A percentile compares a stretch with the other conserved stretches of the same genome.
These are phyloP conservation scores for Andinoacara biseriatus DNA, from an alignment of 2,113 vertebrate species.

Conservation along the genomic window DNA sequence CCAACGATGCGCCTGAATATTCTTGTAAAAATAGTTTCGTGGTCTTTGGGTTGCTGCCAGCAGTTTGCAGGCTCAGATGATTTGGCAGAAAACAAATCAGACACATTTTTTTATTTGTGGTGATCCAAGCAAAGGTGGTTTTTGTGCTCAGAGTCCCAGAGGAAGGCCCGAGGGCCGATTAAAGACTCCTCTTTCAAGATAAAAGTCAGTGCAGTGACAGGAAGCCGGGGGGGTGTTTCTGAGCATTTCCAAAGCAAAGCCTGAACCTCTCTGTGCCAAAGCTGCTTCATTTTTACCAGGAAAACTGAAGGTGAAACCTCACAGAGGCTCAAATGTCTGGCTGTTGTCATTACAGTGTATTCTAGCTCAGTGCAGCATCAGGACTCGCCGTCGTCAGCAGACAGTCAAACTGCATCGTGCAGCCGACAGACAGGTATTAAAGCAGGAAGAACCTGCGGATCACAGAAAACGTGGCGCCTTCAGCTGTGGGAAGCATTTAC, in stretches of 20 bases:
- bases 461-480: too few relatives aligned
- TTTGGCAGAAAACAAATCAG: neutral
- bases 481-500: neutral
- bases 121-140: too few relatives aligned
- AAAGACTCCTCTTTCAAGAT: neutral
- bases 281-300: neutral
- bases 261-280: neutral
- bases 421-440: neutral
- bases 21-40: too few relatives aligned
- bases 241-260: neutral
- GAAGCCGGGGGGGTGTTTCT: neutral
- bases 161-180: neutral
- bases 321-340: neutral
- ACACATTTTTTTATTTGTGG: too few relatives aligned
- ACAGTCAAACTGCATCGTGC: too few relatives aligned
- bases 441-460: neutral
- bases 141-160: neutral
- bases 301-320: neutral
- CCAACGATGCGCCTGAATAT: too few relatives aligned
- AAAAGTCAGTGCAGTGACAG: neutral
- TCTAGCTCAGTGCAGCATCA: too few relatives aligned
- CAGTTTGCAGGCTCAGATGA: neutral
- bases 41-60: too few relatives aligned
- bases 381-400: too few relatives aligned
- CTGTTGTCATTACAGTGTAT: too few relatives aligned